A percentile compares a stretch with the other conserved stretches of the same genome.
These are phyloP conservation scores for Chaenodraco wilsoni DNA, from an alignment of 2,797 vertebrate species.

Conservation along the genomic window DNA sequence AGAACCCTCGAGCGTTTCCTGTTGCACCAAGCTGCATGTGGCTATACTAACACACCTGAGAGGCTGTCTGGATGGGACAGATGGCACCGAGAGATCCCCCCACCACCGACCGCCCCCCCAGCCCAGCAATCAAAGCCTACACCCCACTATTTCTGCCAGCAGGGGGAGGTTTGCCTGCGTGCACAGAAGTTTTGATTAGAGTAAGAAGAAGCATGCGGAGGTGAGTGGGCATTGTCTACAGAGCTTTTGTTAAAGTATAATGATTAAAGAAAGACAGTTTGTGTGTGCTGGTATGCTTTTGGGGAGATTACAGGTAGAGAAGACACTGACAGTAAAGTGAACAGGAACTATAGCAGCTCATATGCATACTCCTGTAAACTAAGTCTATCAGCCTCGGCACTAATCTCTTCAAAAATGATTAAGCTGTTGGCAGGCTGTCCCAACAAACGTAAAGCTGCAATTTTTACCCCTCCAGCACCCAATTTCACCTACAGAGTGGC, in stretches of 20 bases:
- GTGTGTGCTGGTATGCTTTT: slow-evolving; percentile 25
- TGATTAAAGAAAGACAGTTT: slow-evolving; percentile 24
- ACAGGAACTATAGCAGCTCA: slow-evolving; percentile 22
- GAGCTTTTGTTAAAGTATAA: slow-evolving; percentile 41
- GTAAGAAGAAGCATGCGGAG: slow-evolving; percentile 22
- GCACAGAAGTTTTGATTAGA: slow-evolving; percentile 44
- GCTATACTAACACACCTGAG: slow-evolving; percentile 48
- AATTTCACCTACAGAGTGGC: slow-evolving; percentile 55
- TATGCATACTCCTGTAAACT: slow-evolving; percentile 28
- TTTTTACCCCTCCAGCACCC: slow-evolving; percentile 48
- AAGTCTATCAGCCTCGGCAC: slow-evolving; percentile 46
- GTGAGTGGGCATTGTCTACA: slow-evolving; percentile 34
- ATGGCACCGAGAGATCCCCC: slow-evolving; percentile 25
- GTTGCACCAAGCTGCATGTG: slow-evolving; percentile 49
- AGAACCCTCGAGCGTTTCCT: slow-evolving; percentile 33
- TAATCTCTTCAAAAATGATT: slow-evolving; percentile 66
- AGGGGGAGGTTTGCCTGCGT: slow-evolving; percentile 38
- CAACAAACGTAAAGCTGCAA: slow-evolving; percentile 51
- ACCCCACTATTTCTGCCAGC: slow-evolving; percentile 49
- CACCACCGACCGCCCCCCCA: slow-evolving; percentile 15
- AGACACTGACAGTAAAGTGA: slow-evolving; percentile 15
- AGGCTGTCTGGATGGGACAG: slow-evolving; percentile 48
- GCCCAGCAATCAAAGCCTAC: slow-evolving; percentile 59
- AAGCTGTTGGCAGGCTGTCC: slow-evolving; percentile 51
- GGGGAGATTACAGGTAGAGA: slow-evolving; percentile 21